These are phyloP conservation scores for Platorchestia sp. DNA, from an alignment of 1,140 invertebrate species.

Conservation along the genomic window DNA sequence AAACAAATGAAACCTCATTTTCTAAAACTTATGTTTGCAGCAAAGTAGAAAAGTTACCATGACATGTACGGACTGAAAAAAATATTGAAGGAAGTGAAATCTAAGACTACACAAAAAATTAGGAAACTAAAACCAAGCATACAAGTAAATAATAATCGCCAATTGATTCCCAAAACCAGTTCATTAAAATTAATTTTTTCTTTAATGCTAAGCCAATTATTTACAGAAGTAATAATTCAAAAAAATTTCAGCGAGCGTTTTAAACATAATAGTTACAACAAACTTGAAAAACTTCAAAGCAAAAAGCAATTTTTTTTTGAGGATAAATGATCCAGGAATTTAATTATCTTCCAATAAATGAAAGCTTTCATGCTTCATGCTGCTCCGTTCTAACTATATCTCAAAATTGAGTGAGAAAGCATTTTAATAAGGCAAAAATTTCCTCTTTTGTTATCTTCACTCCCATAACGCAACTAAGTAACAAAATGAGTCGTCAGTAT, in stretches of 20 bases:
- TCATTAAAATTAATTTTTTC: conserved; percentile 43
- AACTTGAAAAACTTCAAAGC: neutral
- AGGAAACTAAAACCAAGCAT: neutral
- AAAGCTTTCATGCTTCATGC: neutral
- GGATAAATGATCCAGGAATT: neutral
- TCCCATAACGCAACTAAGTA: no score
- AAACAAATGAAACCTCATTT: neutral
- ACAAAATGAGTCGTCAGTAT: neutral
- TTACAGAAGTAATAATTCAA: neutral
- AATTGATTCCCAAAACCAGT: conserved; percentile 39
- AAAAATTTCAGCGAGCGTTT: neutral
- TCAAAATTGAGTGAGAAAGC: no score
- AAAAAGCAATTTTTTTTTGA: neutral
- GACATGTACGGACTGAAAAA: neutral
- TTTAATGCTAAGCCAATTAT: conserved; percentile 50
- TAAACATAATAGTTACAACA: neutral
- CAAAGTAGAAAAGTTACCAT: neutral
- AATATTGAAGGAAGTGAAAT: neutral
- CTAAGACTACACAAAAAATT: conserved; percentile 19
- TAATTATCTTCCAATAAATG: neutral
- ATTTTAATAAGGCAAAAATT: neutral
- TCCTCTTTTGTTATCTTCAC: no score
- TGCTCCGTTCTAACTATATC: no score
- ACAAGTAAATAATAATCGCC: neutral
- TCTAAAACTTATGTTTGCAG: neutral